A percentile compares a stretch with the other conserved stretches of the same genome.
These are phyloP conservation scores for Pseudomugil gertrudae DNA, from an alignment of 2,797 vertebrate genomes.

Conservation along the genomic window DNA sequence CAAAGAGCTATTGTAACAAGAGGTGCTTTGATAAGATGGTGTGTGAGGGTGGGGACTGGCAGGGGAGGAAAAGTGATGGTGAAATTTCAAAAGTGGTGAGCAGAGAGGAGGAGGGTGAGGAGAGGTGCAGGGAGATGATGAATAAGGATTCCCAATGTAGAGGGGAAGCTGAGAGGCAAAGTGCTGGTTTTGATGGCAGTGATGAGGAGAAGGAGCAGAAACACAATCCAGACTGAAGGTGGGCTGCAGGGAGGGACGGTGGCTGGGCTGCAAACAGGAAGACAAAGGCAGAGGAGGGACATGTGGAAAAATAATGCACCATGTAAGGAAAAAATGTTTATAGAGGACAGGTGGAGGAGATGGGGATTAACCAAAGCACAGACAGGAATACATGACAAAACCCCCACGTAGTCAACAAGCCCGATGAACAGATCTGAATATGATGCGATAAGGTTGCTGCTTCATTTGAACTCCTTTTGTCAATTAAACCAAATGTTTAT, in stretches of 20 bases:
- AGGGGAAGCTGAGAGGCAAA: slow-evolving; percentile 77
- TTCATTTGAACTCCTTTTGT: background rate
- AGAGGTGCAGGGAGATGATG: slow-evolving; percentile 47
- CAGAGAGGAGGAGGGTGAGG: slow-evolving; percentile 43
- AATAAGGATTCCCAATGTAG: slow-evolving; percentile 66
- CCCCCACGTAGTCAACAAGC: slow-evolving; percentile 11
- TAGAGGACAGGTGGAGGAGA: slow-evolving; percentile 26
- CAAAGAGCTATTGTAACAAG: slow-evolving; percentile 21
- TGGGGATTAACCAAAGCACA: slow-evolving; percentile 24
- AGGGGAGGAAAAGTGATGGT: slow-evolving; percentile 35
- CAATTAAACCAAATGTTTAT: background rate
- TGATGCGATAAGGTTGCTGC: background rate
- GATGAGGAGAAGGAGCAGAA: slow-evolving; percentile 67
- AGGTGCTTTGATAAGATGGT: slow-evolving; percentile 12
- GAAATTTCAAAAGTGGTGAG: slow-evolving; percentile 44
- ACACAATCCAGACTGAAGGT: slow-evolving; percentile 81
- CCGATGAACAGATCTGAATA: background rate
- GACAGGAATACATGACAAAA: slow-evolving; percentile 17
- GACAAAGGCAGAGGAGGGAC: slow-evolving; percentile 60
- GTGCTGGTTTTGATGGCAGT: slow-evolving; percentile 65
- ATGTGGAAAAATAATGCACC: slow-evolving; percentile 31
- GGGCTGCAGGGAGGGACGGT: slow-evolving; percentile 75
- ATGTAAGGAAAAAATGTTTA: slow-evolving; percentile 21
- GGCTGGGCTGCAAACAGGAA: slow-evolving; percentile 78
- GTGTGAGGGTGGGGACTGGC: slow-evolving; percentile 26